A percentile compares a stretch with the other conserved stretches of the same genome.
These are phyloP conservation scores for Drosophila funebris DNA, from an alignment of 1,140 invertebrate species.

Conservation along the genomic window DNA sequence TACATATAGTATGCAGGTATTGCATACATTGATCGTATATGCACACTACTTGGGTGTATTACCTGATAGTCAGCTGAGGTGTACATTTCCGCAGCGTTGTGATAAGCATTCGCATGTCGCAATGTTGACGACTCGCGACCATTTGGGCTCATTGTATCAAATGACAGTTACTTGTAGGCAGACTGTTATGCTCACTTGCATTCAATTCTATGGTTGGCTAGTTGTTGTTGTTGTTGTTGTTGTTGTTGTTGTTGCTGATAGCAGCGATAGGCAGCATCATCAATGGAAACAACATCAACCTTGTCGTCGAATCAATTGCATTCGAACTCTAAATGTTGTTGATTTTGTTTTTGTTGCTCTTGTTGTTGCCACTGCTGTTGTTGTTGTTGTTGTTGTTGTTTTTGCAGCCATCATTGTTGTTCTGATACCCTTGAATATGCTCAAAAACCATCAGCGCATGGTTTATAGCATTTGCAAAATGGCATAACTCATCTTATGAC, in stretches of 20 bases:
- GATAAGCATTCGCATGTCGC: constrained; percentile 16
- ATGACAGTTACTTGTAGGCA: constrained; percentile 26
- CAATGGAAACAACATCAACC: constrained; percentile 31
- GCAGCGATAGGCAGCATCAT: constrained; percentile 29
- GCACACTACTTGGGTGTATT: not conserved
- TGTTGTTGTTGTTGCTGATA: constrained; percentile 12
- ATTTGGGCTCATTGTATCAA: constrained; percentile 38
- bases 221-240: not conserved
- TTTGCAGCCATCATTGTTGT: not conserved
- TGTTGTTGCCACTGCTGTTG: not conserved
- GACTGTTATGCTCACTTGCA: constrained; percentile 12
- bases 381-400: not conserved
- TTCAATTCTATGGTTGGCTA: not conserved
- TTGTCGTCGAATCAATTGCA: constrained; percentile 22
- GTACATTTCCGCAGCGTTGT: not conserved
- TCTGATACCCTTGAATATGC: not conserved
- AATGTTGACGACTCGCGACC: constrained; percentile 31
- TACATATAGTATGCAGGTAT: too few species aligned
- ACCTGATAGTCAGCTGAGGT: not conserved
- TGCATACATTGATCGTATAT: too few species aligned
- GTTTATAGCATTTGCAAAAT: not conserved
- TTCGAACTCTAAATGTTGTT: not conserved
- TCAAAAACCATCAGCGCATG: not conserved
- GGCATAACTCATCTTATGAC: not conserved
- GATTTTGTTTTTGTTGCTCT: constrained; percentile 3